phyloP scores from a whole-genome alignment of 92 coral and sea anemone genomes.

The Paragorgia papillata region DNA sequence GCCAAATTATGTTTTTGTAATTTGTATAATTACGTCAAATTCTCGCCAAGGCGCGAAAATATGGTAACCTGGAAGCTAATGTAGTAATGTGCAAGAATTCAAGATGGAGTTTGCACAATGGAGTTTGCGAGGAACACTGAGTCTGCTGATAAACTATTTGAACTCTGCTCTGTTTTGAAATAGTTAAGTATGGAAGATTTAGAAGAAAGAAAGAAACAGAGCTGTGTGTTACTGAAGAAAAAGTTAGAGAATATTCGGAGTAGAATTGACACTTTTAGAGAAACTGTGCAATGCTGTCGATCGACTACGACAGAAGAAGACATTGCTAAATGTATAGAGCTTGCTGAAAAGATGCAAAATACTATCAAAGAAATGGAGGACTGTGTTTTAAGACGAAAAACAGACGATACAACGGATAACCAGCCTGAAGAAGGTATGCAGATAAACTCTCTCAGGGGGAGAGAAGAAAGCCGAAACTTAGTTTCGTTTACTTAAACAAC shows the following conservation, averaged over 20 bases:
- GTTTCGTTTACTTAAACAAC: no score
- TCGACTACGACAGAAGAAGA: background rate
- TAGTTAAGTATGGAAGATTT: no score
- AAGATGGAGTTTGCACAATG: no score
- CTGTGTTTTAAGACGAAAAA: background rate
- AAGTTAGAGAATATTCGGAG: background rate
- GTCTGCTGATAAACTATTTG: no score
- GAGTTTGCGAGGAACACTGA: no score
- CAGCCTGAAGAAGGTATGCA: background rate
- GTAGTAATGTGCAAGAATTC: no score
- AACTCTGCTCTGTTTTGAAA: no score
- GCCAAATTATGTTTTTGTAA: no score
- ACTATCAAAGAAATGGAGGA: constrained; percentile 15
- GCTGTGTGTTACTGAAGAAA: background rate
- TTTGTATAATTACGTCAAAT: no score
- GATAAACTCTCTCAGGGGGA: no score
- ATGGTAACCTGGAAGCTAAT: no score
- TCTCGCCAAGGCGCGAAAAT: no score
- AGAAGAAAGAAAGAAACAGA: background rate
- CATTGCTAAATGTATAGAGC: background rate
- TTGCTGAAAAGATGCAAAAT: background rate
- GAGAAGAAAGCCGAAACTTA: background rate
- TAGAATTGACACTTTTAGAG: background rate
- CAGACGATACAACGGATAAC: background rate
- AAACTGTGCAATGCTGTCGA: background rate